These are phyloP conservation scores for Acanthosoma haemorrhoidale DNA, from an alignment of 2,888 invertebrate genomes.

Conservation along the genomic window DNA sequence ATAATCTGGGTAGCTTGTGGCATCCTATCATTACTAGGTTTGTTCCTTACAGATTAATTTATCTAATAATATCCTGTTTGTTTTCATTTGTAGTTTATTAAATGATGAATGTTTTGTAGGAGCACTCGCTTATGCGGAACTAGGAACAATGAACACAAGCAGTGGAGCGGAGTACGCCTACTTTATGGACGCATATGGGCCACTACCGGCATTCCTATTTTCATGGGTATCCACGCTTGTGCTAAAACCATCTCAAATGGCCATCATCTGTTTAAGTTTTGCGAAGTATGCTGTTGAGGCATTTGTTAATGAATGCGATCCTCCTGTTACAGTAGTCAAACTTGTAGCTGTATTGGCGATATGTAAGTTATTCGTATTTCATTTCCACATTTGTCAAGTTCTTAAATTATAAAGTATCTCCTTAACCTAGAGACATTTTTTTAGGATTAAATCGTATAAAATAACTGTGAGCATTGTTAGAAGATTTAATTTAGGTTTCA, in stretches of 20 bases:
- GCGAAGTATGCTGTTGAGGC: slow-evolving; percentile 90
- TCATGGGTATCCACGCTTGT: slow-evolving; percentile 91
- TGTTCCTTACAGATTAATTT: slow-evolving; percentile 47
- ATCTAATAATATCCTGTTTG: not conserved
- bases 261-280: slow-evolving; percentile 87
- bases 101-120: slow-evolving; percentile 52
- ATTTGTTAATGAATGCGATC: slow-evolving; percentile 79
- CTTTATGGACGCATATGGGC: slow-evolving; percentile 91
- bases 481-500: not conserved
- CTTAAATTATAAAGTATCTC: not conserved
- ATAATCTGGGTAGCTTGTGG: slow-evolving; percentile 93
- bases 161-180: slow-evolving; percentile 94
- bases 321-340: slow-evolving; percentile 76
- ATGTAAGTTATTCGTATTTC: slow-evolving; percentile 52
- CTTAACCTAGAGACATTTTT: not conserved
- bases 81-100: not conserved
- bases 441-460: not conserved
- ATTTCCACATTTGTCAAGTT: not conserved
- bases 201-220: slow-evolving; percentile 85
- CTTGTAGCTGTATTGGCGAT: slow-evolving; percentile 82
- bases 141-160: slow-evolving; percentile 92
- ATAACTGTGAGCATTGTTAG: not conserved
- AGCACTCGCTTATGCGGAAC: slow-evolving; percentile 86
- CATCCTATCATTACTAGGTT: slow-evolving; percentile 81
- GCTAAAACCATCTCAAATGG: slow-evolving; percentile 89